These are phyloP conservation scores for Gracilinanus agilis DNA, from an alignment of 2,113 vertebrate species.

Conservation along the genomic window DNA sequence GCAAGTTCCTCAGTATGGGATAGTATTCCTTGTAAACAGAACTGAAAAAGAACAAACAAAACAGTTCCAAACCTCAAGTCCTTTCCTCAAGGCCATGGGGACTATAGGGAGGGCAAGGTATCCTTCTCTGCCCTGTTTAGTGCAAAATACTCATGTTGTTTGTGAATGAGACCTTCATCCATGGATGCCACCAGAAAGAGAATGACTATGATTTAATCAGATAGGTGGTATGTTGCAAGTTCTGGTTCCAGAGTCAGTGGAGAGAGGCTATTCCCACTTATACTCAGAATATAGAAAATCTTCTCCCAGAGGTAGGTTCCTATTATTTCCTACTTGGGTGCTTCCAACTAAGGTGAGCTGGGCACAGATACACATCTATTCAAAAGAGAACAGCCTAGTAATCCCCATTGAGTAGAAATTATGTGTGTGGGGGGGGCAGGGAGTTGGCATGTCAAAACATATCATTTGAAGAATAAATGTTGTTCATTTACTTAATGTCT, in stretches of 20 bases:
- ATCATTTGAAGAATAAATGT: background rate
- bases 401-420: background rate
- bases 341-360: background rate
- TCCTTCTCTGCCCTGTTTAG: background rate
- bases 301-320: background rate
- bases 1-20: background rate
- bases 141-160: background rate
- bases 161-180: background rate
- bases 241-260: background rate
- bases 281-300: background rate
- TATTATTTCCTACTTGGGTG: background rate
- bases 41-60: background rate
- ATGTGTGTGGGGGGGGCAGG: background rate
- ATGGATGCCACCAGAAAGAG: background rate
- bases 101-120: background rate
- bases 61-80: background rate
- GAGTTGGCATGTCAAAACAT: background rate
- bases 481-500: background rate
- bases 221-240: no score
- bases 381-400: background rate
- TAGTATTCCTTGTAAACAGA: background rate
- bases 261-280: background rate
- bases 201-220: background rate
- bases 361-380: background rate
- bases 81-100: background rate